These are phyloP conservation scores for Branchinecta sandiegonensis DNA, from an alignment of 2,888 invertebrate genomes.

Conservation along the genomic window DNA sequence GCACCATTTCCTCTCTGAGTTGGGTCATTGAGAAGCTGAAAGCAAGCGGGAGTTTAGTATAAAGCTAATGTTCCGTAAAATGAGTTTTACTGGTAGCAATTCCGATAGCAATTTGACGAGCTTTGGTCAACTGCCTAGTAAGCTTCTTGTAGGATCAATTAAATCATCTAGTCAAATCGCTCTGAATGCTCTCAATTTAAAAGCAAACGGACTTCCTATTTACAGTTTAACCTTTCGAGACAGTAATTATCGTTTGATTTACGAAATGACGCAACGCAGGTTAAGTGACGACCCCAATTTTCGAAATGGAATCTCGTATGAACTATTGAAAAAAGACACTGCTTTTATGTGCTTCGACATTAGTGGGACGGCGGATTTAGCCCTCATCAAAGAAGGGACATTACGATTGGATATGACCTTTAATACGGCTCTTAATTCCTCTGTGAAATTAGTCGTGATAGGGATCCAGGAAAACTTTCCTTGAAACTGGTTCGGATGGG, in stretches of 20 bases:
- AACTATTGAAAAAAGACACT: background rate
- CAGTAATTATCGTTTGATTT: too few species aligned
- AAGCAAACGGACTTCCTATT: background rate
- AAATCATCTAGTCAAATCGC: background rate
- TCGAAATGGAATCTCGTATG: background rate
- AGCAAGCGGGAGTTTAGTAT: too few species aligned
- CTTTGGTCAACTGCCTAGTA: background rate
- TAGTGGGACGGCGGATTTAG: background rate
- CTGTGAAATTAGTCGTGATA: background rate
- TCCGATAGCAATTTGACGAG: too few species aligned
- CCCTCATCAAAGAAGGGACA: slow-evolving; percentile 10
- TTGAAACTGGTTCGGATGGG: slow-evolving; percentile 26
- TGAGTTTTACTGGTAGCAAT: too few species aligned
- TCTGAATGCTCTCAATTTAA: background rate
- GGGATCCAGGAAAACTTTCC: background rate
- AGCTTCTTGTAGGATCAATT: background rate
- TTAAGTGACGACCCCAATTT: background rate
- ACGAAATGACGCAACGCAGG: background rate
- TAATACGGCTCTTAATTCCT: background rate
- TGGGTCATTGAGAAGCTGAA: too few species aligned
- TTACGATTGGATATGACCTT: background rate
- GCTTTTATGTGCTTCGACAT: background rate
- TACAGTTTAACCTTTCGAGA: background rate
- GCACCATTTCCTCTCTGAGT: too few species aligned
- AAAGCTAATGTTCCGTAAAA: too few species aligned